Conservation (phyloP, 1,140 invertebrate species). For the Liolophura sinensis region DNA sequence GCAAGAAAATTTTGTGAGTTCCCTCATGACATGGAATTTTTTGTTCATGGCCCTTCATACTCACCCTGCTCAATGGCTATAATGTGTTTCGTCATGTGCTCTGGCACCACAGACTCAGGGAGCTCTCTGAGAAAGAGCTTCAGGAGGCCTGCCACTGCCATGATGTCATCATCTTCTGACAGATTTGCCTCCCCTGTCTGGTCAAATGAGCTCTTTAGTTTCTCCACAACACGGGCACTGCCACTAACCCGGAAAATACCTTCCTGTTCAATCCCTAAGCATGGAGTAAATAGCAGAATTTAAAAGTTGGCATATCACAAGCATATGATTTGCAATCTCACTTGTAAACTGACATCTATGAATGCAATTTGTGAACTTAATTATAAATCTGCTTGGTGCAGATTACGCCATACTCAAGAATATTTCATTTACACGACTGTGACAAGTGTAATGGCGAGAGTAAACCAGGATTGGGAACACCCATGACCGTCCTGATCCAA, state of each 20-base stretch:
- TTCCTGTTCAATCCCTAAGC: constrained; percentile 49
- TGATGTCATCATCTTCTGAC: constrained; percentile 51
- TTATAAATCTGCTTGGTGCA: neutral
- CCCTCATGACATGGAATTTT: no score
- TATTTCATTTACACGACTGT: no score
- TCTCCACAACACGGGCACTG: constrained; percentile 55
- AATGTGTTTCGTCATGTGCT: constrained; percentile 47
- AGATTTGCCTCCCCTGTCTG: constrained; percentile 56
- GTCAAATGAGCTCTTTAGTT: constrained; percentile 55
- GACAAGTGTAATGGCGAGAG: no score
- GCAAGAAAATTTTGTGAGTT: no score
- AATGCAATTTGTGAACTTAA: no score
- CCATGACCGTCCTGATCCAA: no score
- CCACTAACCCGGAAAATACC: constrained; percentile 60
- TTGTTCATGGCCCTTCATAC: neutral
- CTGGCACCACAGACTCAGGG: constrained; percentile 57
- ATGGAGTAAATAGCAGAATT: neutral
- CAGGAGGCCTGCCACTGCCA: constrained; percentile 56
- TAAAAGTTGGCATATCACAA: neutral
- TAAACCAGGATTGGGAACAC: no score
- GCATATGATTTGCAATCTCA: neutral
- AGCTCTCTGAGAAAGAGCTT: constrained; percentile 60
- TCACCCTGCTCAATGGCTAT: constrained; percentile 41
- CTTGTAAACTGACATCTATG: neutral
- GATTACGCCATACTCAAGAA: no score